Conservation (phyloP, 2,797 vertebrate species). For the Ceryle rudis region DNA sequence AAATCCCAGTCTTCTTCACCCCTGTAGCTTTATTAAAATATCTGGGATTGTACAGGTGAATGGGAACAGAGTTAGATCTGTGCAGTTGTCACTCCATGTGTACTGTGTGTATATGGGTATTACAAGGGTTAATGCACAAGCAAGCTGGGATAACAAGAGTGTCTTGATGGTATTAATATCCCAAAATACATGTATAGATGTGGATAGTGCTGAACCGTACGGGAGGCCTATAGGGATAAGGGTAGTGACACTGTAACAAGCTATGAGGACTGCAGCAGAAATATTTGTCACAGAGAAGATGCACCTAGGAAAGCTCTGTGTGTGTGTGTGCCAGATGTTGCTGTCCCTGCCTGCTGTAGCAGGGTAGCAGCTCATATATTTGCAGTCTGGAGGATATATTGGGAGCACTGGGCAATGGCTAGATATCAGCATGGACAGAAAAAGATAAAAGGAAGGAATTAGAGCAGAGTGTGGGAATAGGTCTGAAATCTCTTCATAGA, state of each 20-base stretch:
- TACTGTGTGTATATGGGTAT: not conserved
- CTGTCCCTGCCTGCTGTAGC: not conserved
- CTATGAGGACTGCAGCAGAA: fast-evolving
- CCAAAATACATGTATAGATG: not conserved
- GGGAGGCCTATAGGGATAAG: not conserved
- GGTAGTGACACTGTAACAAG: not conserved
- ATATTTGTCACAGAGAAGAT: not conserved
- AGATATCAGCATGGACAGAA: not conserved
- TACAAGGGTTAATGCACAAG: not conserved
- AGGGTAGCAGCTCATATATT: not conserved
- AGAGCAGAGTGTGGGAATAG: not conserved
- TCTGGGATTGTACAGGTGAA: not conserved
- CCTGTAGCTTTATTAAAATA: not conserved
- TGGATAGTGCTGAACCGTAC: not conserved
- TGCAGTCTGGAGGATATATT: not conserved
- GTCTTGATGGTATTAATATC: not conserved
- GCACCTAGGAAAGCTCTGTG: not conserved
- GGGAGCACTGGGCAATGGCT: not conserved
- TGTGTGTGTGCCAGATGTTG: not conserved
- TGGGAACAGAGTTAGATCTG: not conserved
- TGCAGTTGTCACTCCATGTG: not conserved
- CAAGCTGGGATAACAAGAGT: not conserved
- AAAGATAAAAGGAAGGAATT: not conserved
- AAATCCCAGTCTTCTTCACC: not conserved
- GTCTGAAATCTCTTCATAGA: not conserved